phyloP scores from a whole-genome alignment of 2,888 invertebrate species.

The Spilarctia lutea region DNA sequence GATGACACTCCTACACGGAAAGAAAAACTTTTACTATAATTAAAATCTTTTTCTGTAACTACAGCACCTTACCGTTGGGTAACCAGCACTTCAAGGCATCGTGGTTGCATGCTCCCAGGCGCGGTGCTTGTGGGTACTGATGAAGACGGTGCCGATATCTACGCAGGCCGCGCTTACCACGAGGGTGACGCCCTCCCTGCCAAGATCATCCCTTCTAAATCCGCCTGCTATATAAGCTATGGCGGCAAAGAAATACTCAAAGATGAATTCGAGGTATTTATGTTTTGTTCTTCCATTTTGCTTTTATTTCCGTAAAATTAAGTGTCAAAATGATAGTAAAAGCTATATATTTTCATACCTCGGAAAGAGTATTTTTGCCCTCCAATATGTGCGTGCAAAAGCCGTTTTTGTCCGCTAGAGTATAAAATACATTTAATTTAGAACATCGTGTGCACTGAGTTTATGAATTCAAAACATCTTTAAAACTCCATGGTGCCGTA shows the following conservation, averaged over 20 bases:
- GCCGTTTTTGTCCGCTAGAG: too few relatives aligned
- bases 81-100: constrained; percentile 80
- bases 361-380: too few relatives aligned
- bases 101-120: constrained; percentile 80
- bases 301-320: background rate
- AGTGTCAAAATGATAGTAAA: too few relatives aligned
- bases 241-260: constrained; percentile 88
- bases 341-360: too few relatives aligned
- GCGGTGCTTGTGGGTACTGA: constrained; percentile 88
- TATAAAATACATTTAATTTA: too few relatives aligned
- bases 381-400: too few relatives aligned
- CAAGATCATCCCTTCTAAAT: constrained; percentile 89
- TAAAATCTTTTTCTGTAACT: constrained; percentile 16
- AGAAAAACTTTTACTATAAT: background rate
- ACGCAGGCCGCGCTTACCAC: constrained; percentile 90
- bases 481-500: too few relatives aligned
- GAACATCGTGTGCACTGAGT: too few relatives aligned
- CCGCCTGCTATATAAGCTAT: constrained; percentile 88
- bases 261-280: constrained; percentile 87
- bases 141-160: constrained; percentile 90
- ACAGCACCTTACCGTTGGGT: constrained; percentile 85
- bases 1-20: too few relatives aligned
- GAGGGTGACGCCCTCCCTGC: constrained; percentile 89
- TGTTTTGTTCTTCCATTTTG: background rate
- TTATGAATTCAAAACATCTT: too few relatives aligned